Evolutionary conservation across 2,888 invertebrate genomes (phyloP).

Genomic region (Lacanobia oleracea): DNA sequence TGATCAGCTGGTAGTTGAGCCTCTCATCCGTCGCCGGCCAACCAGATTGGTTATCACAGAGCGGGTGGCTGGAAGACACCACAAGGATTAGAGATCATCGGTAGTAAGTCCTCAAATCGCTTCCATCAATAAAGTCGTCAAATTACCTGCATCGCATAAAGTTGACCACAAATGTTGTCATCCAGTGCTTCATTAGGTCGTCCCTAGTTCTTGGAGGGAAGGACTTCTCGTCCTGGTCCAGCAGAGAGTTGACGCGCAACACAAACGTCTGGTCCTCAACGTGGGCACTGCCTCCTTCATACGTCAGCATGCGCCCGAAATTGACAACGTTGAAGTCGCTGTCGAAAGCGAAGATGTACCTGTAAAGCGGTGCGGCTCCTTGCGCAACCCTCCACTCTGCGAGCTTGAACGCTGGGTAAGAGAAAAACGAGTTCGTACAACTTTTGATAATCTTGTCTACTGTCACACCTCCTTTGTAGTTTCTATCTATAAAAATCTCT

Average conservation of each 20-base stretch:
- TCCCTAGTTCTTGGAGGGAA: slow-evolving; percentile 56
- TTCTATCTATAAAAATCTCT: slow-evolving; percentile 49
- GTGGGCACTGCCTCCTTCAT: slow-evolving; percentile 77
- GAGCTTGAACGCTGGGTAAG: slow-evolving; percentile 66
- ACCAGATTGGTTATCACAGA: slow-evolving; percentile 18
- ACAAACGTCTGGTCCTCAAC: slow-evolving; percentile 86
- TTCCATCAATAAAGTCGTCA: not conserved
- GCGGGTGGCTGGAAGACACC: no score
- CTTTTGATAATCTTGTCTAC: slow-evolving; percentile 53
- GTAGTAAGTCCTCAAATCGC: no score
- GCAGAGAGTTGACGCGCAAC: slow-evolving; percentile 71
- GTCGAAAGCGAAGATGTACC: slow-evolving; percentile 86
- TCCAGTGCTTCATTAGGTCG: slow-evolving; percentile 62
- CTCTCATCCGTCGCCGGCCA: slow-evolving; percentile 40
- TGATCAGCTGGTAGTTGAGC: slow-evolving; percentile 53
- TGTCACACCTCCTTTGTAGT: slow-evolving; percentile 56
- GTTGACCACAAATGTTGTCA: slow-evolving; percentile 60
- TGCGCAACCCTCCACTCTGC: slow-evolving; percentile 58
- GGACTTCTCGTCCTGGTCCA: slow-evolving; percentile 38
- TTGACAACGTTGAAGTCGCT: slow-evolving; percentile 81
- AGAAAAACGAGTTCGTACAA: slow-evolving; percentile 59
- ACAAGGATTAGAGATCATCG: no score
- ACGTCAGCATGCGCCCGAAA: slow-evolving; percentile 58
- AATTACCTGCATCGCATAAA: slow-evolving; percentile 59
- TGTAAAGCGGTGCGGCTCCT: slow-evolving; percentile 76